Base-by-base conservation (phyloP, 1,140 invertebrate genomes). In the Anastatus disparis region DNA sequence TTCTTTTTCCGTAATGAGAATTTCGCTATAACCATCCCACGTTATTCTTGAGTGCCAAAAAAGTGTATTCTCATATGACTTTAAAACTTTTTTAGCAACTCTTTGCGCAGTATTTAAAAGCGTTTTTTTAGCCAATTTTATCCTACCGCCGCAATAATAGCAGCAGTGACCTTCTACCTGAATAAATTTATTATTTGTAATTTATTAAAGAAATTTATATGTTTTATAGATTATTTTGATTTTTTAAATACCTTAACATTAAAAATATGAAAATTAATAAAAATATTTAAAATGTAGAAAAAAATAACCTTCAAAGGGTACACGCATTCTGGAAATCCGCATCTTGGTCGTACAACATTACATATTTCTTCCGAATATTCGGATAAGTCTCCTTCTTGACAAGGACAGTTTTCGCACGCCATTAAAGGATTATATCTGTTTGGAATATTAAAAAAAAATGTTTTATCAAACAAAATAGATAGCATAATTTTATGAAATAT, bases 141-240 rank as follows among this genome's bases (percentile, higher is more conserved):
- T 53, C 42, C 79, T 73, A 3, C 78, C 82, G 0, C 84, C 84
- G 38, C 84, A 86, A 67, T 81, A 86, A 26, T 73, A 70, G 52
- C 84, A 86, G 42, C 84, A 86, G 58, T 85, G 82, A 9, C 83
- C 84, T 40, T 86, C 83, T 2, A 86, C 74, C 84, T 85, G 40
- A 26, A 35, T n/a, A 50, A 40, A n/a, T n/a, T 12, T 44, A 35
- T 44, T 3, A n/a, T n/a, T 17, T 44, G 15, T 3, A 1, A 10
- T 15, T 44, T 44, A 44, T 44, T 44, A n/a, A 44, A 10, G 15
- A 15, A 44, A n/a, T n/a, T n/a, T n/a, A n/a, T n/a, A n/a, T n/a
- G n/a, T n/a, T n/a, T 17, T 4, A 44, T 44, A 35, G 42, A 46
- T 13, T 20, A n/a, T n/a, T n/a, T n/a, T n/a, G n/a, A n/a, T n/a